Base-by-base conservation (phyloP, 2,888 invertebrate genomes). In the Epinotia demarniana region DNA sequence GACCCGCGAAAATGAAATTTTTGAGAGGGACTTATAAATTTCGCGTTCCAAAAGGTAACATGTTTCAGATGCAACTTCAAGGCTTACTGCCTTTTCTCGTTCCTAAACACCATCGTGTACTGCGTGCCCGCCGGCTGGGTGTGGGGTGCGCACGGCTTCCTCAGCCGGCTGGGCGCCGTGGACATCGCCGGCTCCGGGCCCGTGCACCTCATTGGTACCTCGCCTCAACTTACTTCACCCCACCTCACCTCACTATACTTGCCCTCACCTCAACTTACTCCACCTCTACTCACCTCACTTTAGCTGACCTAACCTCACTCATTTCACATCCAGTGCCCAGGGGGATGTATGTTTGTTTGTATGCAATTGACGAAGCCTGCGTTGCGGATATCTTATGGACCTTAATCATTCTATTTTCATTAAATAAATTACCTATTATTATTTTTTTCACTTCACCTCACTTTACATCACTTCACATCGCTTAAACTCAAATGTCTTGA, bases 41-140 rank as follows among this genome's bases (percentile, higher is more conserved):
- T 39, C 39, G 8, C 39, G 4, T 39, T 39, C 2, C 2, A 39
- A 9, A 39, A 39, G 39, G 39, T 9, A 39, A 39, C 9, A 46
- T 53, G 11, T 72, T 83, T 0, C 90, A 97, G 98, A 77, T 98
- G 98, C 87, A 97, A 98, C 90, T 97, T 99, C 89, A 97, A 97
- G 84, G 98, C 98, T 0, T 99, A 99, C 86, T 98, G 98, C 82
- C 78, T 98, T 19, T 98, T 98, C 90, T 98, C 98, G 0, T 96
- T 98, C 71, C 87, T 98, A 23, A 99, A 99, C 85, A 98, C 98
- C 0, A 94, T 97, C 3, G 97, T 98, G 11, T 99, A 98, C 90
- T 98, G 98, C 86, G 95, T 99, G 77, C 98, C 99, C 0, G 98
- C 98, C 0, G 98, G 98, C 1, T 98, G 98, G 98, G 96, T 98